Base-by-base conservation (phyloP, 2,888 invertebrate genomes). In the Nemotelus pantherinus region DNA sequence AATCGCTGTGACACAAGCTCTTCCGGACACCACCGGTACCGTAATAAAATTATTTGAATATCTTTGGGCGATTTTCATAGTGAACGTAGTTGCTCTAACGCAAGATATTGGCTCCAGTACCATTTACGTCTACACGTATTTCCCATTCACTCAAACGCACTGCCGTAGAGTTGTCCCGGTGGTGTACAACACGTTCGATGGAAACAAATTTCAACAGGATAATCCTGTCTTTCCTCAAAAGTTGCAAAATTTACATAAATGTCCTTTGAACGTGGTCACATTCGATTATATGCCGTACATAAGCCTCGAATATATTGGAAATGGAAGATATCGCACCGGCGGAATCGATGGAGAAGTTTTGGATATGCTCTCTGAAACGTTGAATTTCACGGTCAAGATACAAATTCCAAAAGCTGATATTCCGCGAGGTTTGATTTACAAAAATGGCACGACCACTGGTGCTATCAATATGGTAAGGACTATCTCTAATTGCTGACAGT, bases 291-390 rank as follows among this genome's bases (percentile, higher is more conserved):
- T 72, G 53, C 80, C 81, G 0, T 77, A 64, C 41, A 78, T 77
- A 48, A 48, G n/a, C 3, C 39, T 70, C 2, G 53, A 10, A 39
- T 10, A 68, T 25, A 58, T 55, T 25, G 10, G 25, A 4, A 78
- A 80, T 71, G 78, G 78, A 10, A 68, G 60, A 5, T 5, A 71
- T 45, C n/a, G 57, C n/a, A 3, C 44, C 0, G 65, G 77, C 25
- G 80, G 80, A 45, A 67, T 80, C 10, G 81, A 81, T 57, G 79
- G 79, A 5, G 68, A 43, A 10, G 7, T 80, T 2, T 25, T 81
- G 43, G 55, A 68, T 45, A 64, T 79, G 2, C 41, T 81, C 10
- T 65, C 81, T 0, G 53, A 76, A 57, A 45, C 44, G 50, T 44
- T 80, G 44, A 80, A 81, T 65, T 81, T 81, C 47, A 78, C 76